Conservation (phyloP, 2,113 vertebrate species). For the Gadus macrocephalus region DNA sequence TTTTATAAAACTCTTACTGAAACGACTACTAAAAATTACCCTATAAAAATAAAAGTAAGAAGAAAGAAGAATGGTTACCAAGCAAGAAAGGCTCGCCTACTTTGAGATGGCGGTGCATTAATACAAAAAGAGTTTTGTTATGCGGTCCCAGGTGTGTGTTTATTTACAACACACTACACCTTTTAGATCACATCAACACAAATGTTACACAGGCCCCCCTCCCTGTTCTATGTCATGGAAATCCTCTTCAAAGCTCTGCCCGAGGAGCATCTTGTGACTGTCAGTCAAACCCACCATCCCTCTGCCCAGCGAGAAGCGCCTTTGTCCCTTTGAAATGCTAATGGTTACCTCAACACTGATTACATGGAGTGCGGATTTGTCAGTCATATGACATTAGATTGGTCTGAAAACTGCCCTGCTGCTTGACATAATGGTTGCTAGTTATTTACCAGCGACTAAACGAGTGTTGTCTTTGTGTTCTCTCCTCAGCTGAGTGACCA, state of each 20-base stretch:
- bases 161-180: too few species aligned
- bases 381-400: constrained; percentile 3
- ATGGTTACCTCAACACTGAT: not conserved
- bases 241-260: constrained; percentile 1
- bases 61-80: too few species aligned
- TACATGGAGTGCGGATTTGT: not conserved
- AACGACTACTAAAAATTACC: too few species aligned
- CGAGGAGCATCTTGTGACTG: constrained; percentile 4
- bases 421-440: not conserved
- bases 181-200: too few species aligned
- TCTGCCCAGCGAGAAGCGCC: not conserved
- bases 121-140: too few species aligned
- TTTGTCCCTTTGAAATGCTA: not conserved
- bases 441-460: not conserved
- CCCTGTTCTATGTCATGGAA: constrained; percentile 28
- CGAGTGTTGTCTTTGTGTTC: not conserved
- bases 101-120: too few species aligned
- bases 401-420: not conserved
- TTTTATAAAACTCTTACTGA: too few species aligned
- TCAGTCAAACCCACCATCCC: constrained; percentile 17
- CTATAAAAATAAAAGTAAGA: too few species aligned
- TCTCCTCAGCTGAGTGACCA: constrained; percentile 87
- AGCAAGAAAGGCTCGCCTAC: too few species aligned
- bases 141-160: too few species aligned
- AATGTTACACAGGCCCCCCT: not conserved